Evolutionary conservation across 2,797 vertebrate species (phyloP).

Genomic region (Aphelocoma californica): DNA sequence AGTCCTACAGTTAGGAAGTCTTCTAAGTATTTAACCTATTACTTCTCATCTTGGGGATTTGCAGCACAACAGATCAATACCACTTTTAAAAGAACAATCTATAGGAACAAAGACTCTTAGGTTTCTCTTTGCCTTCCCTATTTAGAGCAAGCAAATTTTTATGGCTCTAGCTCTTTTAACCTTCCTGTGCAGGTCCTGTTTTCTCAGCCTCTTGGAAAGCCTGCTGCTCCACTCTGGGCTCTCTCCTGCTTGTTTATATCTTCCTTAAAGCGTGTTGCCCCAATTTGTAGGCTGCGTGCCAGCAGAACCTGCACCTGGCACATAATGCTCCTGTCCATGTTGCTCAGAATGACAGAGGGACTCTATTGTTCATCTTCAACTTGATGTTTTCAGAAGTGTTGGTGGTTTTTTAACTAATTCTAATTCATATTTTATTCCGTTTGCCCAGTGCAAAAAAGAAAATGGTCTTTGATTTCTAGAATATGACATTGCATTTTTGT

Average conservation of each 20-base stretch:
- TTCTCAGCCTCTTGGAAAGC: background rate
- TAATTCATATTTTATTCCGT: background rate
- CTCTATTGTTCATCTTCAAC: background rate
- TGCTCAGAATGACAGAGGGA: background rate
- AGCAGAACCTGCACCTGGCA: background rate
- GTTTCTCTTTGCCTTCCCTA: background rate
- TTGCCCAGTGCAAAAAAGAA: background rate
- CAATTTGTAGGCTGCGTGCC: background rate
- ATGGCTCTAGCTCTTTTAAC: background rate
- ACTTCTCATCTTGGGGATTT: background rate
- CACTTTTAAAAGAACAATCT: background rate
- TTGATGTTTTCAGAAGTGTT: background rate
- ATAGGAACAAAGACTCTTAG: background rate
- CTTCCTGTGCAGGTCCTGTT: background rate
- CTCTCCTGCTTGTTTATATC: background rate
- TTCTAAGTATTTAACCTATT: conserved; percentile 17
- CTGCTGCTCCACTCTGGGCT: background rate
- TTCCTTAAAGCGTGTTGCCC: background rate
- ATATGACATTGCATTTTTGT: background rate
- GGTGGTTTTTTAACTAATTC: background rate
- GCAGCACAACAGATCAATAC: conserved; percentile 33
- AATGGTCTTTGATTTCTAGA: background rate
- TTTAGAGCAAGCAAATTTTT: conserved; percentile 7
- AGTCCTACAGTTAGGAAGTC: background rate
- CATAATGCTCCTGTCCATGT: rapidly evolving